These are phyloP conservation scores for Thalpophila matura DNA, from an alignment of 2,888 invertebrate genomes.

Conservation along the genomic window DNA sequence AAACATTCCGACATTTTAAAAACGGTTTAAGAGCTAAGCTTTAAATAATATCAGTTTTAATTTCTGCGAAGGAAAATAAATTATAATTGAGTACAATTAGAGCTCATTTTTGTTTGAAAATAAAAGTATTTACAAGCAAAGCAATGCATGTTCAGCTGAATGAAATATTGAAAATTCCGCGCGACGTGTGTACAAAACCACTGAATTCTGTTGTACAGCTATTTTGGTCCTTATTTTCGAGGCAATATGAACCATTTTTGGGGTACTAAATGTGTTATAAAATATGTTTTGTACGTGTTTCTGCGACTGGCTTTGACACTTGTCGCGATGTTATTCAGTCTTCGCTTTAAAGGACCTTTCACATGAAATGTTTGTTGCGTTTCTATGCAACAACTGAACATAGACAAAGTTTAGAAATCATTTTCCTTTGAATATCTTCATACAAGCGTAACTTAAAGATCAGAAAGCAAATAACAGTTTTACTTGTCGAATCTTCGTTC, in stretches of 20 bases:
- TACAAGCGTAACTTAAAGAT: not conserved
- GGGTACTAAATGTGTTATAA: not conserved
- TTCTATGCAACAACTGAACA: not conserved
- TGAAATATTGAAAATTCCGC: constrained; percentile 80
- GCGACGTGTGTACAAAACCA: constrained; percentile 67
- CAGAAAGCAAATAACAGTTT: no score
- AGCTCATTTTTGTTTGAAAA: constrained; percentile 50
- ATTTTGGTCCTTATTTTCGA: constrained; percentile 27
- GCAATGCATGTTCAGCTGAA: constrained; percentile 72
- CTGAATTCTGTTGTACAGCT: constrained; percentile 40
- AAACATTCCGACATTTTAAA: constrained; percentile 49
- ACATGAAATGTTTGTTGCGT: constrained; percentile 26
- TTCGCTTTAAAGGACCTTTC: constrained; percentile 53
- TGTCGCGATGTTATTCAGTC: constrained; percentile 76
- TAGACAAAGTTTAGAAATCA: not conserved
- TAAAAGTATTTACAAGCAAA: constrained; percentile 60
- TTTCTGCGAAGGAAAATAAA: constrained; percentile 25
- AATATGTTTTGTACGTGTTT: constrained; percentile 63
- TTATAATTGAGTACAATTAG: constrained; percentile 23
- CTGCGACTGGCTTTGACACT: constrained; percentile 76
- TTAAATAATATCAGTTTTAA: constrained; percentile 42
- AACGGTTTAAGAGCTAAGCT: constrained; percentile 51
- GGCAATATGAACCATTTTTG: constrained; percentile 56
- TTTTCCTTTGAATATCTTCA: not conserved
- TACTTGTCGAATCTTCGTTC: no score